Percentiles rank a stretch among this genome's conserved stretches.
These are phyloP conservation scores for Oplegnathus fasciatus DNA, from an alignment of 2,113 vertebrate genomes.

Conservation along the genomic window DNA sequence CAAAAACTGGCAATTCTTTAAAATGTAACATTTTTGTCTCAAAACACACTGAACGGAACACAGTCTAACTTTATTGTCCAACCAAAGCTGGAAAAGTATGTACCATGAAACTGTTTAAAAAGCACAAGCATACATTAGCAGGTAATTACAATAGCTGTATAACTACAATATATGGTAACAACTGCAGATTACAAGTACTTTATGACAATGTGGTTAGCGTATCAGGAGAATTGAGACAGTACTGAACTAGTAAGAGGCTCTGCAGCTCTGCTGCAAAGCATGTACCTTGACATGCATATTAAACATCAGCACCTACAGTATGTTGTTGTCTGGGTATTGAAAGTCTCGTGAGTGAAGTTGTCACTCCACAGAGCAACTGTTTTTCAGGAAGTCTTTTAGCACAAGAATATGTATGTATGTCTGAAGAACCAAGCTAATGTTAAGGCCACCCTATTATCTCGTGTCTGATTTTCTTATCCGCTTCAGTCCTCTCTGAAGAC, in stretches of 20 bases:
- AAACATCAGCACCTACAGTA: slow-evolving; percentile 63
- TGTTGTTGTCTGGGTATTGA: slow-evolving; percentile 37
- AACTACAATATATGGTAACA: slow-evolving; percentile 73
- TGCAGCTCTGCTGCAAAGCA: slow-evolving; percentile 59
- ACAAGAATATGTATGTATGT: slow-evolving; percentile 29
- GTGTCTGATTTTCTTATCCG: slow-evolving; percentile 25
- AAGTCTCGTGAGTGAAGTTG: slow-evolving; percentile 31
- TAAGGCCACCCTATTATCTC: slow-evolving; percentile 75
- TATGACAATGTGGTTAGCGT: slow-evolving; percentile 67
- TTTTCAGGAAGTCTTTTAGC: slow-evolving; percentile 46
- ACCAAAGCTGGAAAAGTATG: slow-evolving; percentile 53
- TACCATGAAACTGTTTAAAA: slow-evolving; percentile 63
- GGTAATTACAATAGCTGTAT: slow-evolving; percentile 69
- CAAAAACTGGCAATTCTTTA: slow-evolving; percentile 31
- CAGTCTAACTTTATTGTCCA: slow-evolving; percentile 68
- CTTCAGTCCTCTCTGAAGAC: slow-evolving; percentile 56
- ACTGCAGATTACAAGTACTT: slow-evolving; percentile 75
- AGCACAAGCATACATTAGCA: slow-evolving; percentile 75
- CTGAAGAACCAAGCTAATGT: slow-evolving; percentile 51
- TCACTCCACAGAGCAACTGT: slow-evolving; percentile 31
- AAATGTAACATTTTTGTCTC: slow-evolving; percentile 51
- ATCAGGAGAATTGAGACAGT: slow-evolving; percentile 60
- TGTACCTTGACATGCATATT: slow-evolving; percentile 68
- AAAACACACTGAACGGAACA: slow-evolving; percentile 64
- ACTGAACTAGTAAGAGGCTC: slow-evolving; percentile 46